These are phyloP conservation scores for Reticulitermes lucifugus DNA, from an alignment of 2,888 invertebrate species.

Conservation along the genomic window DNA sequence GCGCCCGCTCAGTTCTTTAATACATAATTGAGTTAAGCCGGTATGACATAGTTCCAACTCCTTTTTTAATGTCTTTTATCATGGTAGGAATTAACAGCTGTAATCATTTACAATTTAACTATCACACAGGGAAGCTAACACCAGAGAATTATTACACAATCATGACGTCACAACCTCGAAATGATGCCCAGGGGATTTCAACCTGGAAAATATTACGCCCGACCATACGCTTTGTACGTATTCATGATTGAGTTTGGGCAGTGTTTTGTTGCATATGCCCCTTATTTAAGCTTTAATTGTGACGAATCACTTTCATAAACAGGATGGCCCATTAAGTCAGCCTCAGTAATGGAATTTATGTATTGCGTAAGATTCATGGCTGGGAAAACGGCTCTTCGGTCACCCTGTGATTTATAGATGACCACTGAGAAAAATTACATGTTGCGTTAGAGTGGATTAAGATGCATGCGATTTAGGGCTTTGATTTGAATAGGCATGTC, in stretches of 20 bases:
- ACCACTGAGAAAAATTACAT: neutral
- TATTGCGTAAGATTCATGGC: slow-evolving; percentile 27
- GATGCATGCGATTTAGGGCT: neutral
- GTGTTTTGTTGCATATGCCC: neutral
- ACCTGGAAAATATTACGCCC: neutral
- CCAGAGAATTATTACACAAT: slow-evolving; percentile 31
- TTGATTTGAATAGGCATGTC: no score
- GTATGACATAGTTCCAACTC: neutral
- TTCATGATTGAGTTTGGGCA: slow-evolving; percentile 1
- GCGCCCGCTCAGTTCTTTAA: neutral
- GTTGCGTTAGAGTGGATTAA: neutral
- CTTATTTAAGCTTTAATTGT: slow-evolving; percentile 24
- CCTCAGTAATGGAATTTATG: slow-evolving; percentile 27
- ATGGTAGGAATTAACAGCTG: slow-evolving; percentile 20
- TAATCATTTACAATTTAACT: slow-evolving; percentile 41
- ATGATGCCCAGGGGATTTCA: slow-evolving; percentile 30
- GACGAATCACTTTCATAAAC: slow-evolving; percentile 29
- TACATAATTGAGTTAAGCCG: neutral
- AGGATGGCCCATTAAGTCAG: neutral
- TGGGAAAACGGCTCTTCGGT: slow-evolving; percentile 1
- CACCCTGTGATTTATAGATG: slow-evolving; percentile 1
- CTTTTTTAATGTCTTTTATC: slow-evolving; percentile 16
- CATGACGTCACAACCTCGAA: slow-evolving; percentile 22
- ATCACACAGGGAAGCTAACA: neutral
- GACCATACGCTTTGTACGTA: neutral